A percentile compares a stretch with the other conserved stretches of the same genome.
These are phyloP conservation scores for Dryobotodes eremita DNA, from an alignment of 2,888 invertebrate genomes.

Conservation along the genomic window DNA sequence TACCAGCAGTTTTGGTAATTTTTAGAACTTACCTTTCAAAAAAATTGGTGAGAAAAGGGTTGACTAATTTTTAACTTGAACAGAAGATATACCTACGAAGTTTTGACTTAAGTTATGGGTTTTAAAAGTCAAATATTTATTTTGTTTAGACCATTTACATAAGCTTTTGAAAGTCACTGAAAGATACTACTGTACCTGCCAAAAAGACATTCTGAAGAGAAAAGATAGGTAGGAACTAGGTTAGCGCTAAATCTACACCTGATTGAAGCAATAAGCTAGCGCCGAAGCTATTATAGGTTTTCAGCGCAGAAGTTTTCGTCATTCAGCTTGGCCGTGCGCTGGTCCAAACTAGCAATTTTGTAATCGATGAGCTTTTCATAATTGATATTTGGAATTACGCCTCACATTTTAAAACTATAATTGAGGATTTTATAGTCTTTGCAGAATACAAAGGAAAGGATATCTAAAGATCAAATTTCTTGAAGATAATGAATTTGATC, in stretches of 20 bases:
- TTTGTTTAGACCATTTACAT: background rate
- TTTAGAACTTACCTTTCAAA: too few species aligned
- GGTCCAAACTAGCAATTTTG: slow-evolving; percentile 48
- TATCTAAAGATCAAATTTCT: background rate
- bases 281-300: slow-evolving; percentile 55
- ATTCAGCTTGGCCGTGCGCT: slow-evolving; percentile 45
- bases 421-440: background rate
- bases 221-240: background rate
- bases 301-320: slow-evolving; percentile 43
- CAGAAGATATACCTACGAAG: too few species aligned
- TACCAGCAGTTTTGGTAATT: background rate
- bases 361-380: slow-evolving; percentile 41
- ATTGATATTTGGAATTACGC: slow-evolving; percentile 21
- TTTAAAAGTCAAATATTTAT: background rate
- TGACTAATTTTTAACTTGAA: too few species aligned
- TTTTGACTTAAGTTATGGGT: too few species aligned
- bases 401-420: slow-evolving; percentile 8
- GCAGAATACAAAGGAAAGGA: background rate
- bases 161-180: background rate
- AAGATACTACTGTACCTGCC: background rate
- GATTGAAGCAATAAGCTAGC: slow-evolving; percentile 52
- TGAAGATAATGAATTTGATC: slow-evolving; percentile 22
- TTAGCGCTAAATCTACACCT: slow-evolving; percentile 47
- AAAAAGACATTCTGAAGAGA: background rate
- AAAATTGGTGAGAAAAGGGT: too few species aligned